Conservation (phyloP, 2,113 vertebrate species). For the Vidua chalybeata region DNA sequence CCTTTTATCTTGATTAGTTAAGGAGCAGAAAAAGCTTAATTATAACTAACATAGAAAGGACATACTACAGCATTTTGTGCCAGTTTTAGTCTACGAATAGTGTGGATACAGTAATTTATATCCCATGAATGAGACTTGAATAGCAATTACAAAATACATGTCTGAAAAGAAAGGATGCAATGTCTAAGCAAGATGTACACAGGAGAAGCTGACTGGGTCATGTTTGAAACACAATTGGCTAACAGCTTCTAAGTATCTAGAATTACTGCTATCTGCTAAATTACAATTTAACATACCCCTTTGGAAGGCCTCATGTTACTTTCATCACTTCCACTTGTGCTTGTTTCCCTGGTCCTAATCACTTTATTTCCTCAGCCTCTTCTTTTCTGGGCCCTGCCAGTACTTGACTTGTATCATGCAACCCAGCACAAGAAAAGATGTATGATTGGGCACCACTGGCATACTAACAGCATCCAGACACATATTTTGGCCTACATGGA, state of each 20-base stretch:
- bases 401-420: not conserved
- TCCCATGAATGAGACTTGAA: not conserved
- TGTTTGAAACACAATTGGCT: not conserved
- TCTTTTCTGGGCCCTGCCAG: not conserved
- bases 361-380: not conserved
- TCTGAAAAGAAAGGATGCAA: not conserved
- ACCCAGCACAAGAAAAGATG: not conserved
- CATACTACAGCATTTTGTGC: not conserved
- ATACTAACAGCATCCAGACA: not conserved
- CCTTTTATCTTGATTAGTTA: not conserved
- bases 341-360: rapidly evolving
- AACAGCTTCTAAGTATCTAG: not conserved
- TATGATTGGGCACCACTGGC: not conserved
- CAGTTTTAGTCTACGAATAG: not conserved
- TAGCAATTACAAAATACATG: not conserved
- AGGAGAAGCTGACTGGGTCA: not conserved
- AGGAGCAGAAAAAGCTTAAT: not conserved
- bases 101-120: not conserved
- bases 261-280: not conserved
- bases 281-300: not conserved
- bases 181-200: not conserved
- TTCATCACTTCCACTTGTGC: not conserved
- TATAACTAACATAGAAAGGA: not conserved
- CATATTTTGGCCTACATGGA: not conserved
- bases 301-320: not conserved